Evolutionary conservation across 2,797 vertebrate species (phyloP).

Genomic region (Siniperca obscura): DNA sequence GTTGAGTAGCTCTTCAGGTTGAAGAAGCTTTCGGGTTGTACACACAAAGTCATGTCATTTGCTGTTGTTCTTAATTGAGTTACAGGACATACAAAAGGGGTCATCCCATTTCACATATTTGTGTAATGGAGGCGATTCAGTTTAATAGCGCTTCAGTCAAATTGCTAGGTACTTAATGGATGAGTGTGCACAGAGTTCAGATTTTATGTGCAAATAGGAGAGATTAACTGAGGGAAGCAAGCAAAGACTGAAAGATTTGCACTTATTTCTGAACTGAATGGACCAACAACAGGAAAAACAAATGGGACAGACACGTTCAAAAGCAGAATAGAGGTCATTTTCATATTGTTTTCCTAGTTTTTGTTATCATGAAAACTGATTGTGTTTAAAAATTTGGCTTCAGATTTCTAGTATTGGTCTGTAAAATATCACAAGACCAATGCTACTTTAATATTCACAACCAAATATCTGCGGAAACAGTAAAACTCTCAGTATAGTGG

Average conservation of each 20-base stretch:
- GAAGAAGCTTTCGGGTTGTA: constrained; percentile 4
- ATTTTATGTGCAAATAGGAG: constrained; percentile 52
- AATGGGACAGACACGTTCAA: background rate
- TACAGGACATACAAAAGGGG: constrained; percentile 23
- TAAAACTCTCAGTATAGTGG: background rate
- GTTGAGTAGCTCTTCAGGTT: constrained; percentile 12
- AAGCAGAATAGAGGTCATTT: background rate
- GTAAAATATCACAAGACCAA: background rate
- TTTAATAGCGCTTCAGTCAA: constrained; percentile 49
- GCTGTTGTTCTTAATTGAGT: constrained; percentile 37
- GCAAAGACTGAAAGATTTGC: constrained; percentile 15
- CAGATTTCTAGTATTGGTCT: background rate
- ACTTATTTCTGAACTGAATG: constrained; percentile 22
- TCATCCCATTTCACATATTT: constrained; percentile 41
- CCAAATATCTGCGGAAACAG: background rate
- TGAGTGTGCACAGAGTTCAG: constrained; percentile 45
- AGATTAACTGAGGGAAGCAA: constrained; percentile 38
- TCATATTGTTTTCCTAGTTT: background rate
- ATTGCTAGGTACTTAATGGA: constrained; percentile 40
- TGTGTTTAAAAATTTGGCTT: background rate
- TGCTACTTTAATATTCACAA: background rate
- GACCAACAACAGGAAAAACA: background rate
- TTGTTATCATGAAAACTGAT: background rate
- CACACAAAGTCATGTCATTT: background rate
- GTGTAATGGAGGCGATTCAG: constrained; percentile 25